These are phyloP conservation scores for Arenaria interpres DNA, from an alignment of 2,113 vertebrate species.

Conservation along the genomic window DNA sequence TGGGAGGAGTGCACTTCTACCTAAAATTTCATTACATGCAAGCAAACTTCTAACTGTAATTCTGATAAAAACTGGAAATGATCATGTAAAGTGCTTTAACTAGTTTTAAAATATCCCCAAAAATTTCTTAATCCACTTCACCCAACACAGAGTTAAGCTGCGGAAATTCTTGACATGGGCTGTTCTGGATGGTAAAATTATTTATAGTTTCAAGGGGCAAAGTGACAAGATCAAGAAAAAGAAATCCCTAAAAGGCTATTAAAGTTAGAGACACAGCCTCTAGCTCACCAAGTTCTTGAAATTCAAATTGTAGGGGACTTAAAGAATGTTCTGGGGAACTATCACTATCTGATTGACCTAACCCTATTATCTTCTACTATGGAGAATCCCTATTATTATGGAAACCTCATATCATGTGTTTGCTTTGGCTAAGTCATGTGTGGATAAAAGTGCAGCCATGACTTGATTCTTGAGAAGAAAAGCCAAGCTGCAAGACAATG, in stretches of 20 bases:
- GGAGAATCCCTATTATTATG: not conserved
- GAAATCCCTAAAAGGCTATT: not conserved
- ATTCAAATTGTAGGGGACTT: not conserved
- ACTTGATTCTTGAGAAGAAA: not conserved
- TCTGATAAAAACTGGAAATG: not conserved
- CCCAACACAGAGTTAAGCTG: not conserved
- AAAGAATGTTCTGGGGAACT: not conserved
- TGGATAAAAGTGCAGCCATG: not conserved
- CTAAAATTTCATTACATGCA: not conserved
- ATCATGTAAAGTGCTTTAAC: not conserved
- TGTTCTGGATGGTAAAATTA: not conserved
- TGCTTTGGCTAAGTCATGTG: not conserved
- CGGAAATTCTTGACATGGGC: not conserved
- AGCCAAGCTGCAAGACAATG: not conserved
- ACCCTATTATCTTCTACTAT: not conserved
- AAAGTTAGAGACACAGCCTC: not conserved
- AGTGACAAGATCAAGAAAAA: not conserved
- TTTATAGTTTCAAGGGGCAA: not conserved
- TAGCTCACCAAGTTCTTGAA: not conserved
- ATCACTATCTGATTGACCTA: not conserved
- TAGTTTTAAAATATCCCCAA: not conserved
- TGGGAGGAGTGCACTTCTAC: not conserved
- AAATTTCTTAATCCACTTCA: not conserved
- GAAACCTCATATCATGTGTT: not conserved
- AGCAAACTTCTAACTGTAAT: not conserved